These are phyloP conservation scores for Heterocephalus glaber DNA, from an alignment of 2,113 vertebrate genomes.

Conservation along the genomic window DNA sequence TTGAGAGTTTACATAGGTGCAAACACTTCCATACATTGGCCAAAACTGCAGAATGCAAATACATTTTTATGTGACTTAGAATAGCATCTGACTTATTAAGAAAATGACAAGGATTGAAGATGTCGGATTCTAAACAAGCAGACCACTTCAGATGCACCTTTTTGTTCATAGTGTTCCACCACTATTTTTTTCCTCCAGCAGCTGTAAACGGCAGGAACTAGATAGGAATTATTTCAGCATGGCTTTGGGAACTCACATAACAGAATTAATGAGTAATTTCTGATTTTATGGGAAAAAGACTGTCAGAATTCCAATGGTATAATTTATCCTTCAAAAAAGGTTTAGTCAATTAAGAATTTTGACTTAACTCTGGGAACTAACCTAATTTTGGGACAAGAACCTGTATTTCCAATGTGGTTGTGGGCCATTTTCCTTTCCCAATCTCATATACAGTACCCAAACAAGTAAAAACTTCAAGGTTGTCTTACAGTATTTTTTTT, in stretches of 20 bases:
- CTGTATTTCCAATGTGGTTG: conserved; percentile 83
- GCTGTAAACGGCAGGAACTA: conserved; percentile 74
- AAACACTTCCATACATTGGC: conserved; percentile 62
- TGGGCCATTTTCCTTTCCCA: conserved; percentile 82
- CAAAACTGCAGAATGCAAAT: conserved; percentile 76
- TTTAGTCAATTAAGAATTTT: conserved; percentile 76
- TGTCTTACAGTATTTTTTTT: conserved; percentile 85
- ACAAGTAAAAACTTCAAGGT: conserved; percentile 84
- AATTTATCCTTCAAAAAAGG: conserved; percentile 76
- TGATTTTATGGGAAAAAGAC: conserved; percentile 81
- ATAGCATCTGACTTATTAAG: conserved; percentile 72
- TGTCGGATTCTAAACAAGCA: conserved; percentile 22
- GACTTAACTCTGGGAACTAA: conserved; percentile 80
- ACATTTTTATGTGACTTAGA: conserved; percentile 65
- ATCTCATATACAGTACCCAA: conserved; percentile 86
- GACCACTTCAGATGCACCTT: conserved; percentile 60
- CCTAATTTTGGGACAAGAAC: conserved; percentile 82
- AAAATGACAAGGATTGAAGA: conserved; percentile 12
- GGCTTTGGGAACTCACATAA: conserved; percentile 80
- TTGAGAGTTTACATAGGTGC: conserved; percentile 70
- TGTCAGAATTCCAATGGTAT: conserved; percentile 78
- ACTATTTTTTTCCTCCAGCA: conserved; percentile 65
- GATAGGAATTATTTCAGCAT: conserved; percentile 68
- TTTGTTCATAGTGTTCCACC: conserved; percentile 55
- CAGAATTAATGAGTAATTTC: conserved; percentile 82